These are phyloP conservation scores for Drosophila sp. DNA, from an alignment of 1,140 invertebrate genomes.

Conservation along the genomic window DNA sequence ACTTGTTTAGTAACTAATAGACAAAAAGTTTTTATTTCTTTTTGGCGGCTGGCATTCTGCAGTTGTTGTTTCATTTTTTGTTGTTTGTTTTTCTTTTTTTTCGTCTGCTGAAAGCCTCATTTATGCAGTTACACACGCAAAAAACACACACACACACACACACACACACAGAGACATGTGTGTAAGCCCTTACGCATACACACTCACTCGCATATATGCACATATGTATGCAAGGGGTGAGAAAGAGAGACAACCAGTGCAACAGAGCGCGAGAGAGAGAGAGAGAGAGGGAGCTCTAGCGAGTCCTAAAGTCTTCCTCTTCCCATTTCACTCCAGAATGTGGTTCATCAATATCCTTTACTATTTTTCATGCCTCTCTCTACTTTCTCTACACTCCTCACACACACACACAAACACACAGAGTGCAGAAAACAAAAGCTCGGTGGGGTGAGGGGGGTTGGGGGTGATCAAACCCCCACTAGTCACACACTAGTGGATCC, in stretches of 20 bases:
- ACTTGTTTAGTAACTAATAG: conserved; percentile 40
- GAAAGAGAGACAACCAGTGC: neutral
- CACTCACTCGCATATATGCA: conserved; percentile 14
- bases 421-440: no score
- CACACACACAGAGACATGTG: conserved; percentile 13
- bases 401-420: neutral
- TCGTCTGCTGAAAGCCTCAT: conserved; percentile 70
- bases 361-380: conserved; percentile 54
- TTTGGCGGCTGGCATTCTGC: conserved; percentile 13
- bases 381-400: neutral
- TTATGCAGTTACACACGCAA: conserved; percentile 71
- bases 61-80: neutral
- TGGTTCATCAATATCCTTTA: conserved; percentile 82
- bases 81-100: neutral
- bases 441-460: no score
- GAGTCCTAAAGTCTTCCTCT: conserved; percentile 19
- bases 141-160: conserved; percentile 62
- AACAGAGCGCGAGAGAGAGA: neutral
- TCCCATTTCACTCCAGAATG: conserved; percentile 48
- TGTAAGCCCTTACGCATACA: conserved; percentile 45
- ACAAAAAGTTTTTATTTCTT: conserved; percentile 35
- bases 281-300: conserved; percentile 19
- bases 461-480: no score
- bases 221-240: neutral
- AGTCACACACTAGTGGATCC: conserved; percentile 35